Base-by-base conservation (phyloP, 2,113 vertebrate species). In the Centropristis striata region DNA sequence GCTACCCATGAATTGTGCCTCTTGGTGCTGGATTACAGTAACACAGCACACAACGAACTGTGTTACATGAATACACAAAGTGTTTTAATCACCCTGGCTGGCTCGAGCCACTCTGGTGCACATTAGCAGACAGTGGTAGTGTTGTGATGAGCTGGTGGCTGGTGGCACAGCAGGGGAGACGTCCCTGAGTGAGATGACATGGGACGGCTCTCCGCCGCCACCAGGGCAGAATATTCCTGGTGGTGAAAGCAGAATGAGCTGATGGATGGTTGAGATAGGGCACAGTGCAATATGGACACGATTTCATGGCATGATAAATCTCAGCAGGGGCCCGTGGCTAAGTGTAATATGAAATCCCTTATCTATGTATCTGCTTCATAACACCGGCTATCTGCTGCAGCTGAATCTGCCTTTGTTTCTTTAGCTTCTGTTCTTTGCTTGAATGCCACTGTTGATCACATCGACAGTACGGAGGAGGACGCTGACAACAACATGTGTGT, bases 271-370 rank as follows among this genome's bases (percentile, higher is more conserved):
- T 84, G 89, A 93, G 92, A 94, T 92, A 92, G 87, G 83, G 79
- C 81, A 80, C 89, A 82, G 89, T 84, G 93, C 93, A 93, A 94
- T 94, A 94, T 90, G 90, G 91, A 93, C 91, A 92, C n/a, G 94
- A 93, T 95, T 94, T 95, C 89, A 95, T 90, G 91, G 89, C 93
- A 86, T 90, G 94, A 95, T 94, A 95, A 94, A 92, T 90, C 89
- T 80, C 85, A 90, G 88, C 85, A 80, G 90, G 92, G 90, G 81
- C 88, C 86, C 36, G 60, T 91, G 91, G 92, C 92, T 91, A 92
- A 94, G 92, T 93, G 92, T 94, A 93, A 94, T 95, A 94, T 93
- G 90, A 93, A 93, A 94, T 88, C 86, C 79, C 91, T 92, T 92
- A 93, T 94, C 92, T 85, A 80, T 72, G 86, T 88, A 92, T 93